These are phyloP conservation scores for Penaeus monodon DNA, from an alignment of 2,888 invertebrate species.

Conservation along the genomic window DNA sequence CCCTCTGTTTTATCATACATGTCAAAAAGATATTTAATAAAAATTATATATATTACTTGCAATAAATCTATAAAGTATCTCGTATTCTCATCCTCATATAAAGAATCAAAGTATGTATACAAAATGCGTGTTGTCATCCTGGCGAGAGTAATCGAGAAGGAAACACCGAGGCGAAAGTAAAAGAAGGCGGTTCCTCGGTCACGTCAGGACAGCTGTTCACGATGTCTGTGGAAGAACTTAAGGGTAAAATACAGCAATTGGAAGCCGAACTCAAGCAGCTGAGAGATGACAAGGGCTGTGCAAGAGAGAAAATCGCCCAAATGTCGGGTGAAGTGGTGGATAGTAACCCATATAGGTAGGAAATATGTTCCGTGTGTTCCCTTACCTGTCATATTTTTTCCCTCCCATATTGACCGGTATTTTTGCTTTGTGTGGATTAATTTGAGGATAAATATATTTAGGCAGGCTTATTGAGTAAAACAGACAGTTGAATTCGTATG, in stretches of 20 bases:
- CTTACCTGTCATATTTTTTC: background rate
- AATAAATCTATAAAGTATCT: background rate
- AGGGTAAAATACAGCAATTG: conserved; percentile 41
- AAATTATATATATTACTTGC: background rate
- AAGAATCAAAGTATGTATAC: conserved; percentile 2
- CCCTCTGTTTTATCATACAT: background rate
- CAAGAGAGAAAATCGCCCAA: conserved; percentile 60
- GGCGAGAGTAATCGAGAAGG: conserved; percentile 1
- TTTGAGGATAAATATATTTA: too few relatives aligned
- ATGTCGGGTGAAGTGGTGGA: conserved; percentile 93
- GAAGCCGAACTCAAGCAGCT: conserved; percentile 56
- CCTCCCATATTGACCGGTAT: too few relatives aligned
- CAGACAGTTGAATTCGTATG: too few relatives aligned
- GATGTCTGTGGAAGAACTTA: conserved; percentile 62
- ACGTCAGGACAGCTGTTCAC: background rate
- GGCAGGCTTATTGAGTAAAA: too few relatives aligned
- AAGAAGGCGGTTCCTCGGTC: background rate
- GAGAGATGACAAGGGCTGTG: conserved; percentile 18
- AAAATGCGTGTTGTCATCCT: conserved; percentile 12
- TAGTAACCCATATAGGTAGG: conserved; percentile 95
- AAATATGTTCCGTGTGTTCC: background rate
- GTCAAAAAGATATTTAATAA: background rate
- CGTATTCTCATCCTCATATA: too few relatives aligned
- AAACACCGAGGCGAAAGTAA: background rate
- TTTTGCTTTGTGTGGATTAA: too few relatives aligned